Conservation (phyloP, 2,797 vertebrate species). For the Ctenosaura bakeri region DNA sequence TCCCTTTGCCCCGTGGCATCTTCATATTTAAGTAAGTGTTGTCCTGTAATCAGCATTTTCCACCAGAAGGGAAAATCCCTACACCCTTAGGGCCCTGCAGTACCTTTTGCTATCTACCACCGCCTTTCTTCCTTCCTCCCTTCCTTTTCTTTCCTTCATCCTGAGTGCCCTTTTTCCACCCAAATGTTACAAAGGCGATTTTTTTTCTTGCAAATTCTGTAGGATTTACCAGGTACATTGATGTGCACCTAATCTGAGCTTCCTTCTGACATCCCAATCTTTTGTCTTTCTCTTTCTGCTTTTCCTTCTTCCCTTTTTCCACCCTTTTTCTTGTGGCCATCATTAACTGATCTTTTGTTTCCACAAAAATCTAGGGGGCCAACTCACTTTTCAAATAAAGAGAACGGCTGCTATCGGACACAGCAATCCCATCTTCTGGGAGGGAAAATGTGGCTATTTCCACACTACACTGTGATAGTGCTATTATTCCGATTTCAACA, state of each 20-base stretch:
- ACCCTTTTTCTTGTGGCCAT: neutral
- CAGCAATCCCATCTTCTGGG: neutral
- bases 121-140: neutral
- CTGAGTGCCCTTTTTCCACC: neutral
- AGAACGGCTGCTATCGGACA: neutral
- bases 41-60: constrained; percentile 17
- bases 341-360: neutral
- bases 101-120: neutral
- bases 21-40: constrained; percentile 6
- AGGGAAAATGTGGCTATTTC: too few species aligned
- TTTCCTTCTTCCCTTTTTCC: neutral
- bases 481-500: too few species aligned
- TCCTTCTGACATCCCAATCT: neutral
- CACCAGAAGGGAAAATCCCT: neutral
- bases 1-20: neutral
- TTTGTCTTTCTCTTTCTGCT: neutral
- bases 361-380: neutral
- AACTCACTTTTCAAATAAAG: neutral
- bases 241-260: neutral
- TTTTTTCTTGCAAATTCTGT: neutral
- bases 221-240: neutral
- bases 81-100: neutral
- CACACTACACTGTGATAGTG: too few species aligned
- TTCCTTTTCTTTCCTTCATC: neutral
- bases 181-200: constrained; percentile 27